These are phyloP conservation scores for Ascidia mentula DNA, from an alignment of 23 tunicate species.

Conservation along the genomic window DNA sequence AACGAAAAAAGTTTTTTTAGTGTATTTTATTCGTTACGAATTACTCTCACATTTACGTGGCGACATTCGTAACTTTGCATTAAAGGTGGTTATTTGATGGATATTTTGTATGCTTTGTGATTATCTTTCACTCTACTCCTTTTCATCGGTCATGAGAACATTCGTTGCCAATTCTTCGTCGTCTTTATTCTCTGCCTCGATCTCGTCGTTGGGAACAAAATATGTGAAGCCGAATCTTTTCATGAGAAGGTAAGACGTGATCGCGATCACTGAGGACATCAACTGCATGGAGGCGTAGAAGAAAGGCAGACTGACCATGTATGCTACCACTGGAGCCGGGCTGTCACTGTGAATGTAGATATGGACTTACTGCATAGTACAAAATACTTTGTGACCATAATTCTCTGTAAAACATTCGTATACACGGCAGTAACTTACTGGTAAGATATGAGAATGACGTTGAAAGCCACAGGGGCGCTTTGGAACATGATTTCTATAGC, in stretches of 20 bases:
- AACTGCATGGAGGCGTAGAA: background rate
- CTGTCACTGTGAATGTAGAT: no score
- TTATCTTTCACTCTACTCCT: no score
- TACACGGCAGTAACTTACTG: constrained; percentile 6
- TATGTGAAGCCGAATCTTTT: background rate
- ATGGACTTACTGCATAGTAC: no score
- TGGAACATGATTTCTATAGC: constrained; percentile 23
- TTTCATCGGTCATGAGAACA: background rate
- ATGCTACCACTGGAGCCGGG: background rate
- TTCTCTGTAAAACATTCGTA: no score
- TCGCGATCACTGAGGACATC: background rate
- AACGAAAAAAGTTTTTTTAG: no score
- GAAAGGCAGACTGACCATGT: background rate
- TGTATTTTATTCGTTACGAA: no score
- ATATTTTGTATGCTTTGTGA: no score
- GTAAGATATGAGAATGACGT: background rate
- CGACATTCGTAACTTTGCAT: no score
- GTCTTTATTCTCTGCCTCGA: background rate
- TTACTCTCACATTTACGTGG: no score
- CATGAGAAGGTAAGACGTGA: background rate
- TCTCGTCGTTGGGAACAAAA: background rate
- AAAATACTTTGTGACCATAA: no score
- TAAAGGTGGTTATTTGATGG: no score
- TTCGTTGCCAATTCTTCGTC: background rate
- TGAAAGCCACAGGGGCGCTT: constrained; percentile 8